Conservation (phyloP, 2,113 vertebrate genomes). For the Neofelis nebulosa region DNA sequence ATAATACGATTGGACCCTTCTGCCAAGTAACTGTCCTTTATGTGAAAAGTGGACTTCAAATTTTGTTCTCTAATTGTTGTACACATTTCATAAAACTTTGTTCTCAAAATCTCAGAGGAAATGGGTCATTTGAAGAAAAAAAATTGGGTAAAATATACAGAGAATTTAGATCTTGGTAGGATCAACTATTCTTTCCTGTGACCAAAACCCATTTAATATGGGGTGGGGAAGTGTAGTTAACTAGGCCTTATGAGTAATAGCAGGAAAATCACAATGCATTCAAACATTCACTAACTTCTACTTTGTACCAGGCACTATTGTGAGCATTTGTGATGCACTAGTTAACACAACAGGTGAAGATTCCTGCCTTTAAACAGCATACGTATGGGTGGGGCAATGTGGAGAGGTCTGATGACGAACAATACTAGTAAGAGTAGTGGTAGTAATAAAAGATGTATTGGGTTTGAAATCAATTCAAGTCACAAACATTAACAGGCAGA, state of each 20-base stretch:
- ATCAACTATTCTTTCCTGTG: not conserved
- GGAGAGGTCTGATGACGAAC: not conserved
- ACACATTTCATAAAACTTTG: constrained; percentile 1
- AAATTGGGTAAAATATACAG: not conserved
- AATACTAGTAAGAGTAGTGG: not conserved
- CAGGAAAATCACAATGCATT: not conserved
- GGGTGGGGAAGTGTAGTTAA: not conserved
- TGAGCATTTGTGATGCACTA: not conserved
- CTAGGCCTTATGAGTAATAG: not conserved
- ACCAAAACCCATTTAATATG: not conserved
- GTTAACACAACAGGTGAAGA: not conserved
- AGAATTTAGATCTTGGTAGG: not conserved
- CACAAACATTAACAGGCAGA: not conserved
- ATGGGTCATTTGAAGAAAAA: constrained; percentile 33
- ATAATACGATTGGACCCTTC: not conserved
- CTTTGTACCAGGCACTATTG: not conserved
- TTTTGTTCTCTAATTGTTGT: constrained; percentile 11
- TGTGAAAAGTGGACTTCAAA: constrained; percentile 17
- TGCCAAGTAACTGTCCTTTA: not conserved
- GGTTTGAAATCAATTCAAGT: not conserved
- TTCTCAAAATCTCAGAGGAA: constrained; percentile 30
- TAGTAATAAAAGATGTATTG: not conserved
- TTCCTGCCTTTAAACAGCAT: not conserved
- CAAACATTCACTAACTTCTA: not conserved
- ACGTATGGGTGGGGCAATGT: fast-evolving